Evolutionary conservation across 2,888 invertebrate species (phyloP).

Genomic region (Parthenolecanium corni): DNA sequence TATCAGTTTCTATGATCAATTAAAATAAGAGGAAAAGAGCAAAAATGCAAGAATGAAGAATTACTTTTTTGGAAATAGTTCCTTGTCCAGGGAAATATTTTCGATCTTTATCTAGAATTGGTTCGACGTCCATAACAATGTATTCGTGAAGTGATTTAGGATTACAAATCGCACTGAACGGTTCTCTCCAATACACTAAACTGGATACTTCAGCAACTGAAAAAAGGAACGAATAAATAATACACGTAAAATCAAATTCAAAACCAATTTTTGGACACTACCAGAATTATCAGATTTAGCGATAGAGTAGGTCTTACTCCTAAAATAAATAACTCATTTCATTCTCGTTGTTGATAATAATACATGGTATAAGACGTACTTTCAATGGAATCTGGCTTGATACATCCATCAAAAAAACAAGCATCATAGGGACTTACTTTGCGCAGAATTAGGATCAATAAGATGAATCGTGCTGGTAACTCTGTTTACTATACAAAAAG

Average conservation of each 20-base stretch:
- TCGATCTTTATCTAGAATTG: conserved; percentile 59
- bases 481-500: conserved; percentile 75
- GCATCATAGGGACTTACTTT: conserved; percentile 57
- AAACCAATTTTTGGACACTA: too few species aligned
- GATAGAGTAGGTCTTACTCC: too few species aligned
- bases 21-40: not conserved
- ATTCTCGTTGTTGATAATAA: not conserved
- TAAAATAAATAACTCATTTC: not conserved
- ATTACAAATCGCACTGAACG: conserved; percentile 77
- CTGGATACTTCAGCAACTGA: conserved; percentile 73
- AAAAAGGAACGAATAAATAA: conserved; percentile 23
- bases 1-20: not conserved
- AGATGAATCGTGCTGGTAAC: conserved; percentile 83
- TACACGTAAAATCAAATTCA: too few species aligned
- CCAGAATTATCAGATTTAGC: too few species aligned
- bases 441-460: conserved; percentile 80
- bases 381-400: too few species aligned
- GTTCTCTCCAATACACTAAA: conserved; percentile 70
- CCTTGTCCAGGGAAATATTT: conserved; percentile 80
- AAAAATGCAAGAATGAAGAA: conserved; percentile 1
- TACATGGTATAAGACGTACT: not conserved
- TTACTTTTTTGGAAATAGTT: conserved; percentile 61
- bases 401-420: too few species aligned
- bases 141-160: conserved; percentile 85
- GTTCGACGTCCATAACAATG: conserved; percentile 87